These are phyloP conservation scores for Dryobotodes eremita DNA, from an alignment of 2,888 invertebrate species.

Conservation along the genomic window DNA sequence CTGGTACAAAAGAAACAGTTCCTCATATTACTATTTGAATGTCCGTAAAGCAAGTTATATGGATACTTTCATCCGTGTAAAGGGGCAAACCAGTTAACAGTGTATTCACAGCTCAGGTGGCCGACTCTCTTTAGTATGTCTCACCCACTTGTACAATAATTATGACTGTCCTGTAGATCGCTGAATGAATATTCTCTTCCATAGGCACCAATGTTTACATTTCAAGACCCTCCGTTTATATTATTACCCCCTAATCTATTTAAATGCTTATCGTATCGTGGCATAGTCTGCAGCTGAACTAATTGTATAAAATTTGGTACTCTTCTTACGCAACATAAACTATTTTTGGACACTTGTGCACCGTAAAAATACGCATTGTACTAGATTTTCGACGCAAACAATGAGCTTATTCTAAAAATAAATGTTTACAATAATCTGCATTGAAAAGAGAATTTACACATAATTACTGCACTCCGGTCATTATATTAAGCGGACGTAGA, in stretches of 20 bases:
- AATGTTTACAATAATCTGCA: neutral
- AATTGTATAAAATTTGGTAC: neutral
- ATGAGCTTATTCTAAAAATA: slow-evolving; percentile 35
- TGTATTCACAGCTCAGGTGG: neutral
- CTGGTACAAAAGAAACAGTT: neutral
- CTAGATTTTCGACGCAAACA: slow-evolving; percentile 36
- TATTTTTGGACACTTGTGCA: slow-evolving; percentile 39
- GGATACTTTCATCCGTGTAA: neutral
- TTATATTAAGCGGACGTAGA: slow-evolving; percentile 24
- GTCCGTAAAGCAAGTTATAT: no score
- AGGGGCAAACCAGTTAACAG: neutral
- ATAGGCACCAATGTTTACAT: neutral
- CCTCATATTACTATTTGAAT: neutral
- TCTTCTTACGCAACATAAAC: slow-evolving; percentile 25
- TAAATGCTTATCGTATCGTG: slow-evolving; percentile 18
- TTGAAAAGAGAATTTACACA: slow-evolving; percentile 7
- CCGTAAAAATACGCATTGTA: slow-evolving; percentile 27
- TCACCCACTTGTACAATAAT: neutral
- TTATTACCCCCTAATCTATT: slow-evolving; percentile 10
- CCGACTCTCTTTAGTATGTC: neutral
- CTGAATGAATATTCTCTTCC: neutral
- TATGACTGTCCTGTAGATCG: neutral
- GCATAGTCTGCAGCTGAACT: slow-evolving; percentile 34
- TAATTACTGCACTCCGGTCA: slow-evolving; percentile 15
- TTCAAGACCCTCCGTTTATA: slow-evolving; percentile 19